A percentile compares a stretch with the other conserved stretches of the same genome.
Evolutionary conservation across 2,888 invertebrate genomes (phyloP).

Genomic region (Cylindroiulus punctatus): DNA sequence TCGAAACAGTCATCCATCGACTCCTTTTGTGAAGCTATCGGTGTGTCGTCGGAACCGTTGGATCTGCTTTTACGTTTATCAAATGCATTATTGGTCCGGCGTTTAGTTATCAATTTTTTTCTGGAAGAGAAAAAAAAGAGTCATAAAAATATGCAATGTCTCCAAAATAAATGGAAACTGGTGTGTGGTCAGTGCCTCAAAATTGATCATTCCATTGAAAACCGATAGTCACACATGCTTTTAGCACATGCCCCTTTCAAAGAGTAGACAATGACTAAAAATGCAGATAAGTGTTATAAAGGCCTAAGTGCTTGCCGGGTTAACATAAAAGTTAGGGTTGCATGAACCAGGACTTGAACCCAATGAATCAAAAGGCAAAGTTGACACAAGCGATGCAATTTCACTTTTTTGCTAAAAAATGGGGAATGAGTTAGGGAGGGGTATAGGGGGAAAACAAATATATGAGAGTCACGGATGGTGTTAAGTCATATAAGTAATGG

Average conservation of each 20-base stretch:
- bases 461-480: slow-evolving; percentile 24
- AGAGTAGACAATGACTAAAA: slow-evolving; percentile 21
- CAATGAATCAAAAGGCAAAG: slow-evolving; percentile 7
- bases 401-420: slow-evolving; percentile 13
- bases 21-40: background rate
- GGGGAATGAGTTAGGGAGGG: slow-evolving; percentile 24
- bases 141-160: slow-evolving; percentile 29
- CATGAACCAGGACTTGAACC: slow-evolving; percentile 17
- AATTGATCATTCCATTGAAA: slow-evolving; percentile 28
- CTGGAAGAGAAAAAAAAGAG: background rate
- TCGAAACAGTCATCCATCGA: background rate
- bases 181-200: slow-evolving; percentile 8
- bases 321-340: slow-evolving; percentile 21
- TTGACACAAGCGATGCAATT: slow-evolving; percentile 13
- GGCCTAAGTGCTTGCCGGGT: slow-evolving; percentile 24
- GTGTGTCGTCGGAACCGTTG: background rate
- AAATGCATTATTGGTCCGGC: background rate
- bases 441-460: slow-evolving; percentile 28
- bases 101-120: background rate
- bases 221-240: background rate
- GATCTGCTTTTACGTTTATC: slow-evolving; percentile 5
- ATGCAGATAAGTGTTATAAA: slow-evolving; percentile 23
- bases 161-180: slow-evolving; percentile 21
- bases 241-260: slow-evolving; percentile 3
- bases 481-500: slow-evolving; percentile 28